Conservation (phyloP, 2,113 vertebrate species). For the Ursus arctos region DNA sequence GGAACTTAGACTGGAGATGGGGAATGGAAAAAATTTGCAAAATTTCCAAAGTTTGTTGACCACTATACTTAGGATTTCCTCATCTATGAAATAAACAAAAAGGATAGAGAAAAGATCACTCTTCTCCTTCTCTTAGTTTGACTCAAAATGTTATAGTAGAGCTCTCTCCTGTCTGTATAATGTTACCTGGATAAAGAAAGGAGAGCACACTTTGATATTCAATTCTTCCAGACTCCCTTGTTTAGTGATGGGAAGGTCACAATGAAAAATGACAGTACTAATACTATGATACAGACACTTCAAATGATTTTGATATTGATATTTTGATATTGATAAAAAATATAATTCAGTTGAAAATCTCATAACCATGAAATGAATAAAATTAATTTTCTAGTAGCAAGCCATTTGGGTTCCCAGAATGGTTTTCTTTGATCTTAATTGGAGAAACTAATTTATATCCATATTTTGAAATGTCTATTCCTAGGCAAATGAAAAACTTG, state of each 20-base stretch:
- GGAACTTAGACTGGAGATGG: neutral
- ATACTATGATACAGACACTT: neutral
- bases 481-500: neutral
- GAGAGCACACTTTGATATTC: neutral
- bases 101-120: neutral
- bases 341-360: slow-evolving; percentile 59
- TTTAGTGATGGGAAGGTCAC: slow-evolving; percentile 36
- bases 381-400: slow-evolving; percentile 72
- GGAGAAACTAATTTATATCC: slow-evolving; percentile 46
- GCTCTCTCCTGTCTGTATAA: neutral
- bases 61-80: neutral
- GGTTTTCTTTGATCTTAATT: slow-evolving; percentile 65
- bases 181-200: neutral
- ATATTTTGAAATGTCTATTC: slow-evolving; percentile 51
- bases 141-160: neutral
- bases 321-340: slow-evolving; percentile 64
- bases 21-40: neutral
- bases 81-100: neutral
- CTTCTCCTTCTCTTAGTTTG: neutral
- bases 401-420: slow-evolving; percentile 63
- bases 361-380: slow-evolving; percentile 43
- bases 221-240: neutral
- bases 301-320: slow-evolving; percentile 68
- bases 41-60: neutral
- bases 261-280: slow-evolving; percentile 41